Percentiles rank a stretch among this genome's conserved stretches.
These are phyloP conservation scores for Mizuhopecten yessoensis DNA, from an alignment of 1,140 invertebrate genomes.

Conservation along the genomic window DNA sequence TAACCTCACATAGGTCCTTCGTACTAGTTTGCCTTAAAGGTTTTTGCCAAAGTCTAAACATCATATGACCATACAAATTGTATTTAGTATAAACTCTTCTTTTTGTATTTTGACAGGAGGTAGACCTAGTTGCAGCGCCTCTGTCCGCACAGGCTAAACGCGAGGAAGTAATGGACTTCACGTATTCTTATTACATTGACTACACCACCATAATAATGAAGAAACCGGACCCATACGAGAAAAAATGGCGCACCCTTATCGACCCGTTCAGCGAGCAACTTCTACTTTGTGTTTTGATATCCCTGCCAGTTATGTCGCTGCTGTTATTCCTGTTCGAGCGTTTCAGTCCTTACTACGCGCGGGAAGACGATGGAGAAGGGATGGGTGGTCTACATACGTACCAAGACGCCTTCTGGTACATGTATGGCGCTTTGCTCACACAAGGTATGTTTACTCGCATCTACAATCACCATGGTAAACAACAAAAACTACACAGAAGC, in stretches of 20 bases:
- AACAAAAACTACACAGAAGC: no score
- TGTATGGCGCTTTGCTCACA: slow-evolving; percentile 62
- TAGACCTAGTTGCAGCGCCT: slow-evolving; percentile 70
- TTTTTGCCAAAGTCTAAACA: no score
- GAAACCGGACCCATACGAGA: slow-evolving; percentile 65
- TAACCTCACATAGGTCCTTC: no score
- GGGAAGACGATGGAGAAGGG: neutral
- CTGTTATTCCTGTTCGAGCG: slow-evolving; percentile 63
- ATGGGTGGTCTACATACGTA: slow-evolving; percentile 56
- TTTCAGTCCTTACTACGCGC: slow-evolving; percentile 65
- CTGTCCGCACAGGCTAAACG: slow-evolving; percentile 62
- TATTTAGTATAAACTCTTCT: no score
- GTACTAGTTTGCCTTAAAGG: no score
- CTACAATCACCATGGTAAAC: no score
- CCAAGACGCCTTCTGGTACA: slow-evolving; percentile 65
- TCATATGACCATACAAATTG: no score
- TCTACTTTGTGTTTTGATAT: slow-evolving; percentile 57
- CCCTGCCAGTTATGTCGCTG: slow-evolving; percentile 54
- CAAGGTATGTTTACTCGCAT: slow-evolving; percentile 58
- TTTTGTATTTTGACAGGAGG: slow-evolving; percentile 63
- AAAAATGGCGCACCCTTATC: slow-evolving; percentile 69
- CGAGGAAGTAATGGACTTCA: slow-evolving; percentile 72
- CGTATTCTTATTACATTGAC: slow-evolving; percentile 93
- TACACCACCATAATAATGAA: slow-evolving; percentile 87
- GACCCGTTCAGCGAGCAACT: slow-evolving; percentile 71